Base-by-base conservation (phyloP, 2,797 vertebrate genomes). In the Sphenopsis melanotis region DNA sequence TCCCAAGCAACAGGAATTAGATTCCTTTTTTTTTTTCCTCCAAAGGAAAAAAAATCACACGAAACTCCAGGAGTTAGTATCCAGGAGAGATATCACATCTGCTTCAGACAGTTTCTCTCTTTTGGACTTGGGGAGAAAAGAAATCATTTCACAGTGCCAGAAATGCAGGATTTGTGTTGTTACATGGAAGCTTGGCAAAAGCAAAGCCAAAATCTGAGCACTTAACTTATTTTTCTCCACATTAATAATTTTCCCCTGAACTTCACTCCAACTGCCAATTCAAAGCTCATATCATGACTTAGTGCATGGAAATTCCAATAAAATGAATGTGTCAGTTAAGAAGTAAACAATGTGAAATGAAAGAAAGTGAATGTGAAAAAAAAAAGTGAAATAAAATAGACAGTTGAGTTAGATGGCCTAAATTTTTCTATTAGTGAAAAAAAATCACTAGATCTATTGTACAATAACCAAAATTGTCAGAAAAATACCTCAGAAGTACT, bases 181-280 rank as follows among this genome's bases (percentile, higher is more conserved):
- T 84, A 46, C 18, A 47, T 59, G 27, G 46, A 85, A 87, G 34
- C 11, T n/a, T 71, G 72, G 59, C 32, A 91, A 65, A 9, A 63
- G 29, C 39, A 63, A 94, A 85, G 49, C 49, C 65, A 72, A 65
- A 93, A 71, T 57, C 37, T 53, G 34, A 87, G 37, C 39, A 91
- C 55, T 86, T 81, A 3, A 61, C 76, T 84, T 83, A 9, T 56
- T 89, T 78, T 81, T 32, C 29, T 76, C 23, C 11, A 8, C 65
- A 81, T 68, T 91, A 87, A 60, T 95, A 1, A 41, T 89, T 94
- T 95, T 77, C 23, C 65, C 80, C 42, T 95, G 90, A 96, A 88
- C 76, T 80, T 84, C 39, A 84, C 72, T 88, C 90, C 93, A 88
- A 60, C 34, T 87, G 63, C 23, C 92, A 83, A 66, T 69, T 75